phyloP scores from a whole-genome alignment of 2,797 vertebrate species.

The Ctenopoma kingsleyae region DNA sequence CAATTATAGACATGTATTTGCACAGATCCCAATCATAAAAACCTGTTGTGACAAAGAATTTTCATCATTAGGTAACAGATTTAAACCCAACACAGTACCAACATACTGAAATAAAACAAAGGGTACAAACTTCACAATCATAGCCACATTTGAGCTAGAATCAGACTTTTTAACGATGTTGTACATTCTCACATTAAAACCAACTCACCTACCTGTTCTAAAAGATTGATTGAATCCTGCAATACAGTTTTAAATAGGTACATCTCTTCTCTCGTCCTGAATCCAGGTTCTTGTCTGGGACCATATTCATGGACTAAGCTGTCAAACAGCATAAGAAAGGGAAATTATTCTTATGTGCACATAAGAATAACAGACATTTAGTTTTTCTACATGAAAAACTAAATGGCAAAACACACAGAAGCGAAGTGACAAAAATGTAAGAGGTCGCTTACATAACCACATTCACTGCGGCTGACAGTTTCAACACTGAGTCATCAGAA shows the following conservation, averaged over 20 bases:
- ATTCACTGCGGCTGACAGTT: constrained; percentile 23
- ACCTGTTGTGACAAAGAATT: neutral
- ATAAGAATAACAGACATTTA: neutral
- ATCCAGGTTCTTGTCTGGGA: constrained; percentile 74
- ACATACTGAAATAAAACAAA: neutral
- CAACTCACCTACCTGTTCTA: constrained; percentile 87
- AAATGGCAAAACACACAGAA: neutral
- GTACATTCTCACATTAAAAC: neutral
- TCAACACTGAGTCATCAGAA: constrained; percentile 47
- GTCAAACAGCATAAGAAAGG: constrained; percentile 41
- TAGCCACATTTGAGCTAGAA: neutral
- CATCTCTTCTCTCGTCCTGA: constrained; percentile 78
- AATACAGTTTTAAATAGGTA: constrained; percentile 89
- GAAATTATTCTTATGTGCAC: neutral
- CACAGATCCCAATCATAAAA: too few relatives aligned
- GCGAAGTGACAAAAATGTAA: neutral
- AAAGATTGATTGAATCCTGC: constrained; percentile 92
- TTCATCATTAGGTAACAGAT: neutral
- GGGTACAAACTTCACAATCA: neutral
- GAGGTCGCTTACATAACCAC: constrained; percentile 30
- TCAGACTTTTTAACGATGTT: neutral
- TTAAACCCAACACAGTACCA: neutral
- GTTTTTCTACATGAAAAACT: constrained; percentile 7
- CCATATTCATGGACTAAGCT: constrained; percentile 84
- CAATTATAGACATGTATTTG: neutral